Conservation (phyloP, 2,113 vertebrate genomes). For the Megaleporinus macrocephalus region DNA sequence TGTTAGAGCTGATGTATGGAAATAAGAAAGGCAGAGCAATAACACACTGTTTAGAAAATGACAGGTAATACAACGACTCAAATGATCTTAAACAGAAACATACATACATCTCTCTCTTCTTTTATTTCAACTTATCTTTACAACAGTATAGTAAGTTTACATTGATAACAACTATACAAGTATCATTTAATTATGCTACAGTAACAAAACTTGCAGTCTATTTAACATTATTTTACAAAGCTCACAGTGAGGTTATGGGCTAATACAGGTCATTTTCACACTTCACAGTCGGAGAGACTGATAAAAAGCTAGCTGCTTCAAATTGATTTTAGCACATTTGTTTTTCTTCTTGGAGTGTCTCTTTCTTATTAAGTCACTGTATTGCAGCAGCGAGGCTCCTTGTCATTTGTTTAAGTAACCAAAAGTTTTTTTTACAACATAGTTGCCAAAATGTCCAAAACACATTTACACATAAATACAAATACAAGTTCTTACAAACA, state of each 20-base stretch:
- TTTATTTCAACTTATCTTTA: neutral
- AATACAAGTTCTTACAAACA: conserved; percentile 1
- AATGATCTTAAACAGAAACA: no score
- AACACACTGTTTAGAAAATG: neutral
- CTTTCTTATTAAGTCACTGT: neutral
- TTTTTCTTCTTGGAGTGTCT: neutral
- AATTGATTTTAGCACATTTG: neutral
- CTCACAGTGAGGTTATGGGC: conserved; percentile 12
- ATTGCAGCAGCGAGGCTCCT: neutral
- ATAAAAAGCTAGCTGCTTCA: neutral
- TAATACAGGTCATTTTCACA: neutral
- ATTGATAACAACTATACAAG: neutral
- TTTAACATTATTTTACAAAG: conserved; percentile 8
- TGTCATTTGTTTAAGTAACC: no score
- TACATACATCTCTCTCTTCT: no score
- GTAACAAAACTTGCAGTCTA: neutral
- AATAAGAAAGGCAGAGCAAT: neutral
- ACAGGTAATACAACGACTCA: neutral
- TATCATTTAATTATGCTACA: neutral
- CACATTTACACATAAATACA: conserved; percentile 33
- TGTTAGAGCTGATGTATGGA: neutral
- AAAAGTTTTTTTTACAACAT: no score
- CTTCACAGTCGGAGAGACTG: neutral
- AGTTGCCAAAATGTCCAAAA: neutral
- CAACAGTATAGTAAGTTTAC: neutral